Conservation (phyloP, 2,113 vertebrate species). For the Spermophilus dauricus region DNA sequence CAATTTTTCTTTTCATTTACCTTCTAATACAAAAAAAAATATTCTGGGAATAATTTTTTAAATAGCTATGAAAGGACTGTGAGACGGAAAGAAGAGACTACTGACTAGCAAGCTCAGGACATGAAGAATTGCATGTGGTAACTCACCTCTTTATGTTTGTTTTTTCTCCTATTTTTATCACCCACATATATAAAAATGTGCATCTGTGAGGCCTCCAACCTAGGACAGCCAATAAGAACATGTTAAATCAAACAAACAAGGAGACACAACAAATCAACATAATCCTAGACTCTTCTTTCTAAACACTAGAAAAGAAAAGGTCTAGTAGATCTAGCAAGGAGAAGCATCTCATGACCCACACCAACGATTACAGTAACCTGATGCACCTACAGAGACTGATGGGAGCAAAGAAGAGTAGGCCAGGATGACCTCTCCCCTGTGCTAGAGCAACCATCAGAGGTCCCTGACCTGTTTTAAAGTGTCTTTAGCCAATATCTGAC, state of each 20-base stretch:
- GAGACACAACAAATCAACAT: neutral
- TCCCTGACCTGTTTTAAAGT: neutral
- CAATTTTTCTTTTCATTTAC: neutral
- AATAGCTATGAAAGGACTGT: neutral
- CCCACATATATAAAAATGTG: neutral
- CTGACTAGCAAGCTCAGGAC: neutral
- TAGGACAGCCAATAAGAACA: neutral
- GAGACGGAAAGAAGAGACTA: rapidly evolving
- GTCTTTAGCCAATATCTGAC: neutral
- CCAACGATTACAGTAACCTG: neutral
- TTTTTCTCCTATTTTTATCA: neutral
- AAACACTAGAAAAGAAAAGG: neutral
- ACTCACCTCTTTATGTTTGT: neutral
- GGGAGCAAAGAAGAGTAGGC: no score
- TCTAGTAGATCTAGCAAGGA: neutral
- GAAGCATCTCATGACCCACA: neutral
- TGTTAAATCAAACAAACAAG: neutral
- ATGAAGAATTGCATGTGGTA: neutral
- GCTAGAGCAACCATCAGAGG: neutral
- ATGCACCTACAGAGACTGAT: no score
- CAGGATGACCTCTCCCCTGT: neutral
- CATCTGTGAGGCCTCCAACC: neutral
- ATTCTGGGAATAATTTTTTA: neutral
- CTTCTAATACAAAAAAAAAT: neutral
- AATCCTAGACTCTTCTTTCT: neutral